phyloP scores from a whole-genome alignment of 2,113 vertebrate genomes.

The Phyllostomus hastatus region DNA sequence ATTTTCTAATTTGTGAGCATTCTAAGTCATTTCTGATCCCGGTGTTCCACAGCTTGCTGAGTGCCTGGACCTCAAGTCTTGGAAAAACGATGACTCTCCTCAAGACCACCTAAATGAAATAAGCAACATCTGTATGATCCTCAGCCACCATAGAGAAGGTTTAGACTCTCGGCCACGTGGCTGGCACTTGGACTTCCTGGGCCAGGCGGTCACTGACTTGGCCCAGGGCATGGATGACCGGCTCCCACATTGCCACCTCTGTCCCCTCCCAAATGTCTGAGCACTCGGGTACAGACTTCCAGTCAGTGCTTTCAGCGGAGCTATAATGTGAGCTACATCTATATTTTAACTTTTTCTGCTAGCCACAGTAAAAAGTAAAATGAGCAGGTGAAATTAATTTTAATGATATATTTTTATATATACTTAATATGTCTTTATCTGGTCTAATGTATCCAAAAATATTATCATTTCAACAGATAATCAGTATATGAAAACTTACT shows the following conservation, averaged over 20 bases:
- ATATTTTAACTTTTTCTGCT: not conserved
- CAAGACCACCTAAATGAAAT: not conserved
- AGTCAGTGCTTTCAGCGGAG: not conserved
- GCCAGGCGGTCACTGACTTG: not conserved
- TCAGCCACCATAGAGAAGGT: not conserved
- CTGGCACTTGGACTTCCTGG: not conserved
- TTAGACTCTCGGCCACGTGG: not conserved
- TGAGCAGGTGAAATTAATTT: not conserved
- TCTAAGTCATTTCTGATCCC: not conserved
- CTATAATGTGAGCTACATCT: not conserved
- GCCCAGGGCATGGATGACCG: not conserved
- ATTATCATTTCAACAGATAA: not conserved
- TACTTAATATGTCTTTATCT: not conserved
- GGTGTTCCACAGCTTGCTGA: not conserved
- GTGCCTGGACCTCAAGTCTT: not conserved
- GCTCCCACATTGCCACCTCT: too few relatives aligned
- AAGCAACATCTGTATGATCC: not conserved
- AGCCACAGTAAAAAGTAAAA: not conserved
- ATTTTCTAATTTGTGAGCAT: not conserved
- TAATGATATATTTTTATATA: not conserved
- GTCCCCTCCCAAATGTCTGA: not conserved
- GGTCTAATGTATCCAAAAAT: not conserved
- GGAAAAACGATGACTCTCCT: not conserved
- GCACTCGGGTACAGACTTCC: not conserved
- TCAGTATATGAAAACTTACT: not conserved